Evolutionary conservation across 2,888 invertebrate species (phyloP).

Genomic region (Antitype chi): DNA sequence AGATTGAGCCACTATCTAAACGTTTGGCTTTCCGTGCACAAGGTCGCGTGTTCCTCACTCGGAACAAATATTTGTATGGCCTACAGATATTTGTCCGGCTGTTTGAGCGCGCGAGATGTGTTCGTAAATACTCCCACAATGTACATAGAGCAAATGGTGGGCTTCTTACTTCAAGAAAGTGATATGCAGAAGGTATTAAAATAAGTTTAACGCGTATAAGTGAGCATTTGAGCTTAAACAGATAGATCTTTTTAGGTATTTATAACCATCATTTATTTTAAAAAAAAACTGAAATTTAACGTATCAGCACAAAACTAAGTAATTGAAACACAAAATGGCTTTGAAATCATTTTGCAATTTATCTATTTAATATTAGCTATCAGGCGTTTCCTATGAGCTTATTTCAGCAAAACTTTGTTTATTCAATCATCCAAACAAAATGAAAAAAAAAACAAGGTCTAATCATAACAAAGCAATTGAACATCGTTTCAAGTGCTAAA

Average conservation of each 20-base stretch:
- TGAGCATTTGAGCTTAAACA: background rate
- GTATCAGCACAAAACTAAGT: too few species aligned
- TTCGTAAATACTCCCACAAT: slow-evolving; percentile 29
- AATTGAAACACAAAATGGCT: background rate
- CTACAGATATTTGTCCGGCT: slow-evolving; percentile 35
- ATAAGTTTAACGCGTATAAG: background rate
- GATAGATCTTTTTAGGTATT: background rate
- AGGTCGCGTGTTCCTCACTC: background rate
- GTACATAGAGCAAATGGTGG: slow-evolving; percentile 17
- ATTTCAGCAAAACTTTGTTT: background rate
- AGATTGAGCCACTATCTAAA: slow-evolving; percentile 3
- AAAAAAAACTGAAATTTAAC: background rate
- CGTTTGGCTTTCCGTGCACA: background rate
- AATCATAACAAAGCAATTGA: slow-evolving; percentile 11
- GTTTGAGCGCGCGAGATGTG: slow-evolving; percentile 30
- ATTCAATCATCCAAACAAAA: background rate
- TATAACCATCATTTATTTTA: background rate
- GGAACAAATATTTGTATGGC: slow-evolving; percentile 37
- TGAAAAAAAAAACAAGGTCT: background rate
- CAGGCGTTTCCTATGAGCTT: background rate
- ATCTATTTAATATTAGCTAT: background rate
- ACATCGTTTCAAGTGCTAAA: slow-evolving; percentile 12
- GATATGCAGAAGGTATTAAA: background rate
- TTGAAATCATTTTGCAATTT: too few species aligned
- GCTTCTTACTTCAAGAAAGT: background rate